Base-by-base conservation (phyloP, 2,797 vertebrate genomes). In the Tamandua tetradactyla region DNA sequence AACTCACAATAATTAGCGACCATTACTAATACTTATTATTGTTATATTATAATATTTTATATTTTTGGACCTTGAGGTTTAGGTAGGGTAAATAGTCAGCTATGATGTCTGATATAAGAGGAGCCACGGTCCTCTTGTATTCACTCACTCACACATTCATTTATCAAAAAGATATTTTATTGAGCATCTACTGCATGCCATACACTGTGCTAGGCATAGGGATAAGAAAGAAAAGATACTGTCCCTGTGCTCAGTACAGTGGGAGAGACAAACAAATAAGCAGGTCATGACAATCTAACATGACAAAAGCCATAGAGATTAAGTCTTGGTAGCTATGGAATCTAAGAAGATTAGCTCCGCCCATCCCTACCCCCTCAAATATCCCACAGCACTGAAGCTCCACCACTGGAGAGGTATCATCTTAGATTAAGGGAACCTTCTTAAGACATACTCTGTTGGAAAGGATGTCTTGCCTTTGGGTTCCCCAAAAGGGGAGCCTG, bases 301-400 rank as follows among this genome's bases (percentile, higher is more conserved):
- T 75, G 32, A 68, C 1, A n/a, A 55, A 79, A 82, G 15, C 35
- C 25, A 23, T 13, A 14, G 27, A 15, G 44, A 59, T 52, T 12
- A 62, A 35, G n/a, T n/a, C 66, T 79, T 79, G 35, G 59, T 23
- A 87, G 18, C 35, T 23, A 3, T 10, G 7, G 55, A 47, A 30
- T 6, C 7, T 57, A 12, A 4, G 13, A 81, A 30, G 23, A 11
- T 18, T 47, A n/a, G n/a, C n/a, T n/a, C n/a, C n/a, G n/a, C n/a
- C n/a, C n/a, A 12, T 3, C 13, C 27, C 44, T 47, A 9, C 3
- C 13, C 27, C 2, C 14, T 25, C 18, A 47, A 0, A 0, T 30
- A 32, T 3, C 57, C 66, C 44, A 18, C 10, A 40, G 69, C 62
- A 42, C 27, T 61, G 55, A 61, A 52, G 49, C 42, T 30, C 57